Base-by-base conservation (phyloP, 64 coral and sea anemone species). In the Anthopleura sola region DNA sequence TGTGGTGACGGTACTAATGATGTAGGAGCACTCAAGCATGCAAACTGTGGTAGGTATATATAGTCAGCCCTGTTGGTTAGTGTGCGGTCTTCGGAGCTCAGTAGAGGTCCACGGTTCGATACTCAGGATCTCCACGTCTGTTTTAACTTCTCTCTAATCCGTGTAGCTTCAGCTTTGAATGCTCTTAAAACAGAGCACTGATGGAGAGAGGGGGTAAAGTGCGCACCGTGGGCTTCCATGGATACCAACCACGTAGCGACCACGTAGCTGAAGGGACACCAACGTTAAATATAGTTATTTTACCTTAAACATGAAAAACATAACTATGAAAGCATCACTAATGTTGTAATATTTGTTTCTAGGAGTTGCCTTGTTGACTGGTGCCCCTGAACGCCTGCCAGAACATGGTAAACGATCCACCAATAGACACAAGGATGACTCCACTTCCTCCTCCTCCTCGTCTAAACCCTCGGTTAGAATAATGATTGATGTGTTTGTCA, bases 1-100 rank as follows among this genome's bases (percentile, higher is more conserved):
- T 98, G 95, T 62, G 95, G 95, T 55, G 95, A 98, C 55, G 95
- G 95, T 5, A 98, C 95, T 17, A 98, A 98, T 85, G 95, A 98
- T 51, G 95, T 98, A 14, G 95, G 95, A 78, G 95, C 95, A 75
- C 95, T 98, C 18, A 98, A 98, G 56, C 95, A 98, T 84, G 95
- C 95, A 56, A 88, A 98, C 74, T 92, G 92, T 92, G 95, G 95
- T 98, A 57, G 86, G 95, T 88, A n/a, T n/a, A n/a, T n/a, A n/a
- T n/a, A 71, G 29, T 75, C 15, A 54, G 18, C 5, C 37, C 2
- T 18, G 13, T 37, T 24, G n/a, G n/a, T n/a, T n/a, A n/a, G n/a
- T n/a, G n/a, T n/a, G n/a, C n/a, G n/a, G n/a, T n/a, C n/a, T n/a
- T n/a, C n/a, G n/a, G n/a, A n/a, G n/a, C n/a, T n/a, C n/a, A n/a